Evolutionary conservation across 2,888 invertebrate genomes (phyloP).

Genomic region (Aphodius sticticus): DNA sequence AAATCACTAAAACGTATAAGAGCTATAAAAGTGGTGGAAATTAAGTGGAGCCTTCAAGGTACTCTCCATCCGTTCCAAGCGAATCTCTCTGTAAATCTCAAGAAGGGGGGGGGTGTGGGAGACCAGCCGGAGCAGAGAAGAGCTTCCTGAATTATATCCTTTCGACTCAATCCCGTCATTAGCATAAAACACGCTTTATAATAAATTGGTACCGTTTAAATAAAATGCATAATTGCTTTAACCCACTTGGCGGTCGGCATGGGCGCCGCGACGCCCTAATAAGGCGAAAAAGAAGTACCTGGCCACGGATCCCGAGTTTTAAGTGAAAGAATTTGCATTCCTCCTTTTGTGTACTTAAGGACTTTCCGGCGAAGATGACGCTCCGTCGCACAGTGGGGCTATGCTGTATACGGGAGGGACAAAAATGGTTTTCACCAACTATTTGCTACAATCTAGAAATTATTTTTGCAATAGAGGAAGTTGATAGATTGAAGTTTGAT

Average conservation of each 20-base stretch:
- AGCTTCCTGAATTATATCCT: constrained; percentile 50
- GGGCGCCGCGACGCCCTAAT: neutral
- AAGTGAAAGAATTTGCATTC: constrained; percentile 25
- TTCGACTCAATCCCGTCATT: constrained; percentile 52
- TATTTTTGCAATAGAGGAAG: too few species aligned
- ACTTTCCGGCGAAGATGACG: neutral
- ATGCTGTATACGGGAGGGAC: too few species aligned
- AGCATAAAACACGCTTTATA: constrained; percentile 55
- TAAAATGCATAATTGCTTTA: constrained; percentile 57
- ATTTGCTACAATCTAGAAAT: too few species aligned
- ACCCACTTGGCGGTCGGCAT: constrained; percentile 17
- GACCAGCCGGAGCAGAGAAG: constrained; percentile 15
- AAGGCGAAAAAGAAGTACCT: constrained; percentile 22
- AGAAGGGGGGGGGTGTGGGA: neutral
- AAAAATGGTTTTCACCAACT: too few species aligned
- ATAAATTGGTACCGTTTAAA: constrained; percentile 55
- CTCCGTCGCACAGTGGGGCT: too few species aligned
- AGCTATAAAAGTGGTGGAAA: neutral
- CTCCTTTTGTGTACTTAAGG: constrained; percentile 25
- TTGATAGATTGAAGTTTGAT: too few species aligned
- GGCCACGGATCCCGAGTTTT: constrained; percentile 11
- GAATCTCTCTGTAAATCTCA: neutral
- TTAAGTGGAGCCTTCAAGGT: neutral
- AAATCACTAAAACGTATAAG: neutral
- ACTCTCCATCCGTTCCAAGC: neutral